A percentile compares a stretch with the other conserved stretches of the same genome.
Evolutionary conservation across 2,888 invertebrate genomes (phyloP).

Genomic region (Agrochola lota): DNA sequence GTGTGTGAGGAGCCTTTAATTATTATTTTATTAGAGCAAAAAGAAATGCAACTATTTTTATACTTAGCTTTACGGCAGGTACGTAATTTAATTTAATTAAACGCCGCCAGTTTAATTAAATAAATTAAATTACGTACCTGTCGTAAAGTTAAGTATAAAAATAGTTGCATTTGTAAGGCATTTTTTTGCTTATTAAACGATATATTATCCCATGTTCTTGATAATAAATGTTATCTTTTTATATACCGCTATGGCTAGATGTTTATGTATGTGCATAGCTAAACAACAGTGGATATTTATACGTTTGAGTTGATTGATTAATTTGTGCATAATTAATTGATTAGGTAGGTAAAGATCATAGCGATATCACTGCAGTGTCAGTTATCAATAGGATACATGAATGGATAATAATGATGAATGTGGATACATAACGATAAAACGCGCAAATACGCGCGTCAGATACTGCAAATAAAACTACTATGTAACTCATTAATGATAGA

Average conservation of each 20-base stretch:
- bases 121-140: too few relatives aligned
- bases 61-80: neutral
- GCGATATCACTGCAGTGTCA: slow-evolving; percentile 1
- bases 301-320: slow-evolving; percentile 1
- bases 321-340: slow-evolving; percentile 21
- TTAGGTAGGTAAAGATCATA: neutral
- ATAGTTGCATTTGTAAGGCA: too few relatives aligned
- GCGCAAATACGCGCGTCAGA: neutral
- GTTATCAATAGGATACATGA: slow-evolving; percentile 14
- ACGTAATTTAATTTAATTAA: neutral
- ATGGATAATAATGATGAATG: slow-evolving; percentile 11
- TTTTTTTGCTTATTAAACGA: too few relatives aligned
- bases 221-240: neutral
- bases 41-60: slow-evolving; percentile 7
- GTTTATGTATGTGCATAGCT: neutral
- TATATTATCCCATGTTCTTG: neutral
- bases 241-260: neutral
- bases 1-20: neutral
- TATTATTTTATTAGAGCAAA: slow-evolving; percentile 13
- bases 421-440: neutral
- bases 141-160: too few relatives aligned
- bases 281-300: neutral
- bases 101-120: too few relatives aligned
- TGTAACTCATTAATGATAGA: too few relatives aligned
- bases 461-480: neutral